These are phyloP conservation scores for Parthenolecanium corni DNA, from an alignment of 2,888 invertebrate genomes.

Conservation along the genomic window DNA sequence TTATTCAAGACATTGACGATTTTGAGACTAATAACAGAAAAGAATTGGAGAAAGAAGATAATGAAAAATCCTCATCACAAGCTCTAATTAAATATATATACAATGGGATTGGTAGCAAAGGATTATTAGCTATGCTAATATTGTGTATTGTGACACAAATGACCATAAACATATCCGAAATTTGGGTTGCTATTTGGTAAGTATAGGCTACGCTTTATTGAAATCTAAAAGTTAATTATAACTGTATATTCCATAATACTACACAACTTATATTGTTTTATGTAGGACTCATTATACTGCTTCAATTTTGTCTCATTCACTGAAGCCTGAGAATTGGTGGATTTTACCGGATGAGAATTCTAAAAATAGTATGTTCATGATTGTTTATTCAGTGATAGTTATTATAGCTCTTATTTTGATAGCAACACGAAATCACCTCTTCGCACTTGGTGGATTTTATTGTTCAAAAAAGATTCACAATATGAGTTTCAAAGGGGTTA, in stretches of 20 bases:
- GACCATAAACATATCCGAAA: conserved; percentile 38
- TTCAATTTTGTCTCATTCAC: too few relatives aligned
- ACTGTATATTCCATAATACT: too few relatives aligned
- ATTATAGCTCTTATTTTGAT: conserved; percentile 29
- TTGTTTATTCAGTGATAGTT: conserved; percentile 17
- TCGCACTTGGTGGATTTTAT: conserved; percentile 61
- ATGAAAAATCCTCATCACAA: neutral
- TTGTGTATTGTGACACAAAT: conserved; percentile 37
- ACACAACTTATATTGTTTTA: too few relatives aligned
- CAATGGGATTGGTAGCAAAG: conserved; percentile 1
- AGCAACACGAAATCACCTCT: conserved; percentile 50
- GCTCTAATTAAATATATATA: conserved; percentile 11
- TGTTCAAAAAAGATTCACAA: conserved; percentile 65
- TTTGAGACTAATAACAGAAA: neutral
- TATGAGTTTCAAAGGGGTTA: conserved; percentile 60
- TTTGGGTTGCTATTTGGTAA: conserved; percentile 40
- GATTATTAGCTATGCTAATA: conserved; percentile 29
- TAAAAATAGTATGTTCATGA: neutral
- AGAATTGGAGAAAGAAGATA: conserved; percentile 25
- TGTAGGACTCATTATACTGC: too few relatives aligned
- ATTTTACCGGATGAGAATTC: too few relatives aligned
- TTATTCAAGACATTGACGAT: too few relatives aligned
- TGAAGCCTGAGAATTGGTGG: too few relatives aligned
- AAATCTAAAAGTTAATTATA: too few relatives aligned
- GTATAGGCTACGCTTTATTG: too few relatives aligned